Base-by-base conservation (phyloP, 2,113 vertebrate genomes). In the Eudorcas thomsonii region DNA sequence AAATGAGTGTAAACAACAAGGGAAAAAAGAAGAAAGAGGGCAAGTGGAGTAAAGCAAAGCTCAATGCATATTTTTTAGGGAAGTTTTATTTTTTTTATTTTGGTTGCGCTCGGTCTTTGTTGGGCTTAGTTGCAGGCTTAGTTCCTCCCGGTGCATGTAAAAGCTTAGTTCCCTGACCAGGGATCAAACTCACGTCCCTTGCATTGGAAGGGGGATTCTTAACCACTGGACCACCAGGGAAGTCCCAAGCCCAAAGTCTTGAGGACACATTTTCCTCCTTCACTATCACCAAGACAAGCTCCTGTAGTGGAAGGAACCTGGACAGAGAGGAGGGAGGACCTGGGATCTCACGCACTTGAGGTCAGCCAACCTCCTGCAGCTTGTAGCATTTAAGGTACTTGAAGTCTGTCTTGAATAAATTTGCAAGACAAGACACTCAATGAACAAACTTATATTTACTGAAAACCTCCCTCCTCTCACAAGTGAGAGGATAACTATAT, bases 301-400 rank as follows among this genome's bases (percentile, higher is more conserved):
- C 8, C 13, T 43, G n/a, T 23, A 1, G 1, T 1, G 12, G 33
- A 50, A 60, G 13, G 28, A 80, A 4, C 15, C 25, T 1, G 54
- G 48, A 80, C 28, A 16, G 6, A 36, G 21, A 60, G 36, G 39
- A 62, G 30, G 36, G 43, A 45, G 25, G 17, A 4, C 62, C 30
- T 81, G 23, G 13, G 33, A 74, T 78, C 55, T 39, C n/a, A 54
- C 4, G 28, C 77, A 17, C 50, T 1, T 48, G 50, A 91, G 33
- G 60, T 64, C 48, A 88, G 26, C 33, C 28, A 28, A 7, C 23
- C 19, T 33, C 33, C 5, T 30, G 15, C 17, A 36, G 21, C 15
- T 62, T 57, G 19, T 36, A 25, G 25, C 48, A n/a, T 54, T 57
- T 6, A 52, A 64, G 26, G 11, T 2, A 39, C 43, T 54, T 45